These are phyloP conservation scores for Onychomys leucogaster DNA, from an alignment of 2,797 vertebrate species.

Conservation along the genomic window DNA sequence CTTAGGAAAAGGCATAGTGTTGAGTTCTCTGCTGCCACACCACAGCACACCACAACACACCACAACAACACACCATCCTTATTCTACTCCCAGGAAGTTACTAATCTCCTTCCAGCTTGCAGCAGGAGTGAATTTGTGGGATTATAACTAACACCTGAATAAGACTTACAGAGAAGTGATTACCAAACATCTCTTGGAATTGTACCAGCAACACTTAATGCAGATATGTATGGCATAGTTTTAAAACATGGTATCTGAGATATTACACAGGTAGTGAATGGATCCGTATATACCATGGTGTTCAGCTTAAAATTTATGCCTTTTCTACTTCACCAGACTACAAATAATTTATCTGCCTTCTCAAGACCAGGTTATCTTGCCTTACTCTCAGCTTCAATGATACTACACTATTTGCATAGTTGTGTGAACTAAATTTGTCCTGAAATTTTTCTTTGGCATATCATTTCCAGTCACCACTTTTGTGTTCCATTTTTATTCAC, in stretches of 20 bases:
- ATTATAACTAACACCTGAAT: not conserved
- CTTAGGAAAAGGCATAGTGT: slow-evolving; percentile 50
- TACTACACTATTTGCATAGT: not conserved
- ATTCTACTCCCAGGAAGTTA: not conserved
- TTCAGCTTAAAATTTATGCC: not conserved
- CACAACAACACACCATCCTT: not conserved
- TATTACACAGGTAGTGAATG: not conserved
- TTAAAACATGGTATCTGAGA: slow-evolving; percentile 13
- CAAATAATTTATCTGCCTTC: not conserved
- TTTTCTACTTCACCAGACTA: not conserved
- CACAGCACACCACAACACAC: not conserved
- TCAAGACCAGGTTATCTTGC: not conserved
- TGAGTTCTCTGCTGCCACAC: slow-evolving; percentile 18
- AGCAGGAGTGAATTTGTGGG: not conserved
- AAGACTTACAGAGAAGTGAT: not conserved
- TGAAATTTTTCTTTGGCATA: not conserved
- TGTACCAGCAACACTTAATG: not conserved
- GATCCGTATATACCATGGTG: too few relatives aligned
- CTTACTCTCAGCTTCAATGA: not conserved
- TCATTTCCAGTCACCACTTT: not conserved
- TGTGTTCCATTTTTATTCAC: too few relatives aligned
- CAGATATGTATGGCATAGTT: not conserved
- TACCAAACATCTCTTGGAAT: not conserved
- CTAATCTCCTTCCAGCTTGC: slow-evolving; percentile 20
- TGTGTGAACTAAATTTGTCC: not conserved